Base-by-base conservation (phyloP, 2,113 vertebrate genomes). In the Cichladusa arquata region DNA sequence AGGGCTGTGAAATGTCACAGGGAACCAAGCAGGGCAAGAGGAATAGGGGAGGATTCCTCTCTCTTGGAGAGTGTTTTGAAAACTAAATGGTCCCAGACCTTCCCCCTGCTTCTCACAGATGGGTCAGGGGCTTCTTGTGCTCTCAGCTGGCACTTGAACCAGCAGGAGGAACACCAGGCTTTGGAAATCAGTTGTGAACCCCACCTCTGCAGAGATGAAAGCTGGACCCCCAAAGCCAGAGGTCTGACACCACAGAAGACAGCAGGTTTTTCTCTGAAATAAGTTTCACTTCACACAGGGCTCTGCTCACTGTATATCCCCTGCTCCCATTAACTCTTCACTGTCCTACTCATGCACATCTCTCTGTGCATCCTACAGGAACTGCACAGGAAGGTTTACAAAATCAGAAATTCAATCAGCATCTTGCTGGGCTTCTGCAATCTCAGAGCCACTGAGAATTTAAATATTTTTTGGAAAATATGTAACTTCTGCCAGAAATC, bases 401-500 rank as follows among this genome's bases (percentile, higher is more conserved):
- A 40, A 85, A 42, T 62, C 34, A 77, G 42, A 88, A 77, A 58
- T 61, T 71, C 29, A n/a, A 0, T 20, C 50, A 77, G 57, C 50
- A 31, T 85, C 66, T 91, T 72, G 23, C 56, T 73, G 67, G 42
- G 24, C 53, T 93, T 88, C 61, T 72, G 38, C 57, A 70, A 34
- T 28, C 57, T 74, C 54, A 82, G 48, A 93, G 23, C 20, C 62
- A 58, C 85, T 47, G 24, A 80, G 51, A 84, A 24, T 33, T 70
- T 20, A 45, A 5, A 11, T 48, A 23, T 50, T 62, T 38, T 20
- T 61, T 38, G 16, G 14, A n/a, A 74, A 65, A 77, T 47, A 83
- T 9, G 36, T 56, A 93, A 76, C 38, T 87, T 94, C 66, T 92
- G 50, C 74, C 73, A 92, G 81, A 93, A 93, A 88, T 64, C 62